Base-by-base conservation (phyloP, 2,113 vertebrate genomes). In the Actinemys pallida region DNA sequence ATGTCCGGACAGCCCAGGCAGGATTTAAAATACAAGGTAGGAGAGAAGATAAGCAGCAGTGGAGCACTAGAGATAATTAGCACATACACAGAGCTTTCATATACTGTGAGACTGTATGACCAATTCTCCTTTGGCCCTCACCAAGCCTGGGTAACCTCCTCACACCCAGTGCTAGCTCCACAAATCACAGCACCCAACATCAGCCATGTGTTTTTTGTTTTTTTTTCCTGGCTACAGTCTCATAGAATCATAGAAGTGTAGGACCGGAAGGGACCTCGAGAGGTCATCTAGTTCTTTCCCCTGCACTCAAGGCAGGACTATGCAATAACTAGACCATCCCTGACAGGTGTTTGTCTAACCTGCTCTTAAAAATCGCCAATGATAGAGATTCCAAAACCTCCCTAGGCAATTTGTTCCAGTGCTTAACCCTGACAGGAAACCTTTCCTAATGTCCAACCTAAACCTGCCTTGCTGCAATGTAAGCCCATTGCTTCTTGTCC, bases 1-100 rank as follows among this genome's bases (percentile, higher is more conserved):
- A 8, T 89, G 97, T 27, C 90, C 0, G 2, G 95, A 93, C 95
- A 96, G 93, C 95, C 89, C 87, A 76, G 11, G 79, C 6, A 5
- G 3, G 84, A 91, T 95, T 81, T 57, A 47, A 5, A 0, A 94
- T 92, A 93, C 92, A 90, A 87, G 85, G 83, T 0, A 10, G 93
- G 87, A 2, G 0, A 24, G 35, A 20, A 27, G 24, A 83, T 88
- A 87, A 47, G 45, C 87, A 90, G 83, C 19, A 29, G 80, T 78
- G 88, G 87, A 47, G 76, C 5, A 0, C 42, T 22, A 82, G 59
- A 82, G 91, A 92, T 90, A 56, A 89, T 69, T 94, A 86, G 2
- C 85, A 53, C 0, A 14, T 47, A 6, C 57, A 8, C 57, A 0
- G 79, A 5, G 90, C 91, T 92, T 47, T 20, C 80, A 50, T 14